phyloP scores from a whole-genome alignment of 2,888 invertebrate genomes.

The Tubulanus polymorphus region DNA sequence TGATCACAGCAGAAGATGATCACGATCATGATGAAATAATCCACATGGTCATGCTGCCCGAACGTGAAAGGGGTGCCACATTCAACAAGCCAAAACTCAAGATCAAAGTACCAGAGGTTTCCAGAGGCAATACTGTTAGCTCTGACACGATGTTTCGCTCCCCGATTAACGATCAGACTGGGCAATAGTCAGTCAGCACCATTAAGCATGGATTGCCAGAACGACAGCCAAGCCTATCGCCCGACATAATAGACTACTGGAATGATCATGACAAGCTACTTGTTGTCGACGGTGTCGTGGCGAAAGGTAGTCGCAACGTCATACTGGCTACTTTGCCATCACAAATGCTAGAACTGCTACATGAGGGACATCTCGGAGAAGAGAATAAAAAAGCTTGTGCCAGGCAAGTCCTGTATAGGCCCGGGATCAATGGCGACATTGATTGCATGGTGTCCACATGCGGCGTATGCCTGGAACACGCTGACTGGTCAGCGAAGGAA shows the following conservation, averaged over 20 bases:
- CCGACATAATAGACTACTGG: conserved; percentile 11
- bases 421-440: conserved; percentile 11
- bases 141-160: conserved; percentile 21
- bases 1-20: conserved; percentile 19
- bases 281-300: conserved; percentile 4
- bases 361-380: conserved; percentile 21
- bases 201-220: conserved; percentile 18
- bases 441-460: conserved; percentile 6
- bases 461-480: too few relatives aligned
- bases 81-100: conserved; percentile 21
- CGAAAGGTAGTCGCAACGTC: conserved; percentile 8
- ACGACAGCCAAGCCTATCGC: conserved; percentile 4
- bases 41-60: conserved; percentile 16
- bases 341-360: conserved; percentile 17
- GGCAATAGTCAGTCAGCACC: neutral
- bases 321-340: conserved; percentile 16
- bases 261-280: conserved; percentile 16
- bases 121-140: conserved; percentile 18
- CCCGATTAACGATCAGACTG: neutral
- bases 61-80: conserved; percentile 13
- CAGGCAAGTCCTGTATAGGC: conserved; percentile 22
- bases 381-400: conserved; percentile 17
- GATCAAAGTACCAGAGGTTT: conserved; percentile 13
- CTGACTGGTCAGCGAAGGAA: too few relatives aligned
- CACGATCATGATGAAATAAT: conserved; percentile 21